A percentile compares a stretch with the other conserved stretches of the same genome.
Evolutionary conservation across 2,113 vertebrate species (phyloP).

Genomic region (Cyanoderma ruficeps): DNA sequence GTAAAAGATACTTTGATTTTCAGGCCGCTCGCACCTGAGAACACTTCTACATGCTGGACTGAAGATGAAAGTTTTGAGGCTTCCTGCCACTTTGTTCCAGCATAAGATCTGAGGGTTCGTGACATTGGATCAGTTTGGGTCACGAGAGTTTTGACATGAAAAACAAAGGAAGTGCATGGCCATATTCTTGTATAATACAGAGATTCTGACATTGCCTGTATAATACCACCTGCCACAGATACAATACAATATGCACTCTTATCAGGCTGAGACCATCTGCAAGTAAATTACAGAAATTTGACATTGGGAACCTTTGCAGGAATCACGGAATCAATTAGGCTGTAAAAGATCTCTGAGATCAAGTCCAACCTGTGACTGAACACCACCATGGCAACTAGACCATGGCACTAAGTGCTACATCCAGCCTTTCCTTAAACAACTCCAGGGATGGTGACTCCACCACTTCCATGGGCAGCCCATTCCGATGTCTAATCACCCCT

Average conservation of each 20-base stretch:
- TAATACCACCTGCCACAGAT: neutral
- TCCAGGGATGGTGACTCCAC: neutral
- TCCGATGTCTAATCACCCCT: neutral
- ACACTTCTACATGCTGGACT: neutral
- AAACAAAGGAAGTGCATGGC: neutral
- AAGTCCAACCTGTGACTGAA: neutral
- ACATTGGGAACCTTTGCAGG: neutral
- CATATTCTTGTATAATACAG: neutral
- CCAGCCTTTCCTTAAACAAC: neutral
- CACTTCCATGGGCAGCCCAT: neutral
- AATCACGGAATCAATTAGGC: neutral
- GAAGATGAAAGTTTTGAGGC: neutral
- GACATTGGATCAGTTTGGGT: neutral
- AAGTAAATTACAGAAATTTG: neutral
- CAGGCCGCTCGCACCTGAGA: neutral
- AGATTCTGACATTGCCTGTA: neutral
- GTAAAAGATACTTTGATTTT: neutral
- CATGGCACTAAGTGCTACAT: neutral
- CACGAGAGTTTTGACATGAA: neutral
- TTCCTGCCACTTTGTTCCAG: neutral
- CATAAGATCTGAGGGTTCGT: neutral
- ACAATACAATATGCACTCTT: fast-evolving
- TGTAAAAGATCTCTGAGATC: neutral
- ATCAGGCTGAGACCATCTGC: neutral
- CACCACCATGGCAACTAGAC: neutral